Percentiles rank a stretch among this genome's conserved stretches.
phyloP scores from a whole-genome alignment of 53 echinoderm and acorn worm genomes.

The Paracentrotus lividus region DNA sequence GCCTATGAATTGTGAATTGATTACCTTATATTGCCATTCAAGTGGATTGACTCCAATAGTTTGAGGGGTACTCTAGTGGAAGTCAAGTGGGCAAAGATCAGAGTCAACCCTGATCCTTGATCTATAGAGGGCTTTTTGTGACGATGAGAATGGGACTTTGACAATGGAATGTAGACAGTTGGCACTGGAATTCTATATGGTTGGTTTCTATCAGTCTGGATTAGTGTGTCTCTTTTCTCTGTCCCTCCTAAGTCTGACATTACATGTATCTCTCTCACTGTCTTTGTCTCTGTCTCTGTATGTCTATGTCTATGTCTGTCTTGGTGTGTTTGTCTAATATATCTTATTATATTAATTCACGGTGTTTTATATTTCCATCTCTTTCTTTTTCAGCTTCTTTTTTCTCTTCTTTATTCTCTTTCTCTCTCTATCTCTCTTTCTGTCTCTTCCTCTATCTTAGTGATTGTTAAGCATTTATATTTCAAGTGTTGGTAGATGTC shows the following conservation, averaged over 20 bases:
- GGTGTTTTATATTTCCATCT: too few relatives aligned
- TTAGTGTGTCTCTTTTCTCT: not conserved
- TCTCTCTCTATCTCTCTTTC: too few relatives aligned
- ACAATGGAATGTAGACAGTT: not conserved
- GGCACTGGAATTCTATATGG: not conserved
- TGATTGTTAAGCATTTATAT: too few relatives aligned
- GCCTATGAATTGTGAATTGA: not conserved
- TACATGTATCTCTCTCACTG: not conserved
- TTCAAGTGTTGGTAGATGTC: too few relatives aligned
- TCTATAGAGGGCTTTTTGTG: not conserved
- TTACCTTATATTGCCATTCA: not conserved
- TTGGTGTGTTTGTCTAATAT: too few relatives aligned
- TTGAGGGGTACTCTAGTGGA: not conserved
- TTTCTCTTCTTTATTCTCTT: too few relatives aligned
- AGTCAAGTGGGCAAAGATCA: conserved; percentile 22
- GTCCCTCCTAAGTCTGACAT: not conserved
- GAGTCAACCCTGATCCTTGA: not conserved
- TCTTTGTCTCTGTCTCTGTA: not conserved
- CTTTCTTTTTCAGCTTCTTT: too few relatives aligned
- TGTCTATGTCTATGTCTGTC: too few relatives aligned
- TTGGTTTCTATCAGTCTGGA: not conserved
- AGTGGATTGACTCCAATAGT: not conserved
- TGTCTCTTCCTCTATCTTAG: too few relatives aligned
- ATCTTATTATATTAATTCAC: too few relatives aligned
- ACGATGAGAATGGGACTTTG: not conserved